These are phyloP conservation scores for Scleropages formosus DNA, from an alignment of 2,797 vertebrate species.

Conservation along the genomic window DNA sequence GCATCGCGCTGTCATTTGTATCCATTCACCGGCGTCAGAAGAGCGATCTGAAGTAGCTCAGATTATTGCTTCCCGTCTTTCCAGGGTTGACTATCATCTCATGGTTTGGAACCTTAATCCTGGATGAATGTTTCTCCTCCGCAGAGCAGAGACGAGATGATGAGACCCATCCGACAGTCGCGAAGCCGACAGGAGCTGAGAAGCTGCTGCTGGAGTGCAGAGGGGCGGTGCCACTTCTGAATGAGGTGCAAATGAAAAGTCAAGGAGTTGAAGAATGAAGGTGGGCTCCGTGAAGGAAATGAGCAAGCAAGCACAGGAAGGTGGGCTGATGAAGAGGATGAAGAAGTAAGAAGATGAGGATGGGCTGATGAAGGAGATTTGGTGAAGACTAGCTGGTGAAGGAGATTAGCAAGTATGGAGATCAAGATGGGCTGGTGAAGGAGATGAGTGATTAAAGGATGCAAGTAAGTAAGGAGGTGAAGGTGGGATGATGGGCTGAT, in stretches of 20 bases:
- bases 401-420: too few species aligned
- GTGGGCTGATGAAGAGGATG: background rate
- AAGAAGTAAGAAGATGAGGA: too few species aligned
- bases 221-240: conserved; percentile 17
- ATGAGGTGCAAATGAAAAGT: background rate
- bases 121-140: background rate
- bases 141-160: conserved; percentile 12
- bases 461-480: too few species aligned
- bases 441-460: too few species aligned
- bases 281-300: too few species aligned
- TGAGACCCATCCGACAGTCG: background rate
- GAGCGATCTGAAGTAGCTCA: too few species aligned
- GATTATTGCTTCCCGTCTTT: background rate
- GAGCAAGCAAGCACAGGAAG: conserved; percentile 7
- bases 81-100: background rate
- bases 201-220: conserved; percentile 15
- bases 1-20: background rate
- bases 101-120: conserved; percentile 9
- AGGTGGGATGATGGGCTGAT: too few species aligned
- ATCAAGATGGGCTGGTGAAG: too few species aligned
- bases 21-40: background rate
- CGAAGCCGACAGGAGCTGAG: too few species aligned
- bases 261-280: background rate
- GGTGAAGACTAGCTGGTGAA: too few species aligned
- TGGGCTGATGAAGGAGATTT: too few species aligned